A percentile compares a stretch with the other conserved stretches of the same genome.
phyloP scores from a whole-genome alignment of 2,888 invertebrate species.

The Caenorhabditis japonica region DNA sequence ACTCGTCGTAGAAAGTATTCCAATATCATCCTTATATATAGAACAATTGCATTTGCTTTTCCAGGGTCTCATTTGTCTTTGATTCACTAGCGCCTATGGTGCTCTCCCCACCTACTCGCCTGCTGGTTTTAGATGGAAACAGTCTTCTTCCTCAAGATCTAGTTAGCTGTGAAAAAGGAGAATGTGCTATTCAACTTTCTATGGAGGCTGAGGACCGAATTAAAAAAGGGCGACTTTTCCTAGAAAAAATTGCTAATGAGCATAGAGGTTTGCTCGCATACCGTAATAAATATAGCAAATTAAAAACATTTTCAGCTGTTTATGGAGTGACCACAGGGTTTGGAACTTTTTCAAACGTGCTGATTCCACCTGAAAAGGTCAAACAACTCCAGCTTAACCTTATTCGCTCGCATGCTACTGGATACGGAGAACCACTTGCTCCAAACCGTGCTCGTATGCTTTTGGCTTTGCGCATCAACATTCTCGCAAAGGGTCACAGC shows the following conservation, averaged over 20 bases:
- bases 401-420: constrained; percentile 83
- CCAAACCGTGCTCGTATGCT: constrained; percentile 82
- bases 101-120: constrained; percentile 76
- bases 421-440: constrained; percentile 82
- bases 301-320: constrained; percentile 80
- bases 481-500: constrained; percentile 83
- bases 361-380: constrained; percentile 81
- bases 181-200: constrained; percentile 81
- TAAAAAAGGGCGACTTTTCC: constrained; percentile 80
- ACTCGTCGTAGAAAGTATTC: constrained; percentile 32
- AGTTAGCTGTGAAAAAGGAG: constrained; percentile 81
- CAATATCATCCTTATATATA: neutral
- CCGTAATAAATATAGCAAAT: too few species aligned
- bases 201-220: constrained; percentile 81
- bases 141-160: constrained; percentile 81
- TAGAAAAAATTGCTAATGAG: constrained; percentile 82
- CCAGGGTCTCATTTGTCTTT: constrained; percentile 48
- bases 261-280: constrained; percentile 82
- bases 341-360: constrained; percentile 82
- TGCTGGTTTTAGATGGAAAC: constrained; percentile 80
- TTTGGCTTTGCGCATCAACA: constrained; percentile 82
- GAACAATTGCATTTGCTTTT: constrained; percentile 1
- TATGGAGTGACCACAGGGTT: constrained; percentile 84
- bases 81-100: constrained; percentile 33
- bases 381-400: constrained; percentile 82